A percentile compares a stretch with the other conserved stretches of the same genome.
Evolutionary conservation across 2,888 invertebrate genomes (phyloP).

Genomic region (Cantharis lateralis): DNA sequence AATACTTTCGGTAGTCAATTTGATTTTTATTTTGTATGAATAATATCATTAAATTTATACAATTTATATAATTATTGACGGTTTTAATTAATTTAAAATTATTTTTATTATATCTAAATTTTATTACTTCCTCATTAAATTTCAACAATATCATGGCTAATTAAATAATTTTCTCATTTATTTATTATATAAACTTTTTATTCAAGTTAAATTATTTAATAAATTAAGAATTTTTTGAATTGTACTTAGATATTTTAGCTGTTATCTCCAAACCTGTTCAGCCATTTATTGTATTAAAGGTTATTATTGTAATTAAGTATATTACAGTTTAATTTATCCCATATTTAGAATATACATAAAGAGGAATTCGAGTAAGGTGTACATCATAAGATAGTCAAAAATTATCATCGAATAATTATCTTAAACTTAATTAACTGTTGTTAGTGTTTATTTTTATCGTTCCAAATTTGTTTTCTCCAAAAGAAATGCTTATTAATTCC

Average conservation of each 20-base stretch:
- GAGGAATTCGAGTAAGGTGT: not conserved
- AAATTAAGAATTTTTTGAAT: not conserved
- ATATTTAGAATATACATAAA: not conserved
- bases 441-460: not conserved
- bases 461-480: not conserved
- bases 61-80: not conserved
- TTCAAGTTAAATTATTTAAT: not conserved
- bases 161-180: not conserved
- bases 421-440: not conserved
- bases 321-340: not conserved
- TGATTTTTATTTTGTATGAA: not conserved
- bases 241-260: not conserved
- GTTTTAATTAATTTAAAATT: not conserved
- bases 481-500: not conserved
- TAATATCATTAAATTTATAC: not conserved
- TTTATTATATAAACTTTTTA: not conserved
- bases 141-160: not conserved
- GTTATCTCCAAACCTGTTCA: not conserved
- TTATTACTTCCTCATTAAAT: not conserved
- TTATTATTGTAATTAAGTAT: not conserved
- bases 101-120: not conserved
- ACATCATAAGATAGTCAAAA: not conserved
- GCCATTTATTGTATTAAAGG: not conserved
- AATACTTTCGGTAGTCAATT: not conserved
- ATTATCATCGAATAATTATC: not conserved